A percentile compares a stretch with the other conserved stretches of the same genome.
Conservation (phyloP, 2,113 vertebrate genomes). For the Tychaedon coryphoeus region DNA sequence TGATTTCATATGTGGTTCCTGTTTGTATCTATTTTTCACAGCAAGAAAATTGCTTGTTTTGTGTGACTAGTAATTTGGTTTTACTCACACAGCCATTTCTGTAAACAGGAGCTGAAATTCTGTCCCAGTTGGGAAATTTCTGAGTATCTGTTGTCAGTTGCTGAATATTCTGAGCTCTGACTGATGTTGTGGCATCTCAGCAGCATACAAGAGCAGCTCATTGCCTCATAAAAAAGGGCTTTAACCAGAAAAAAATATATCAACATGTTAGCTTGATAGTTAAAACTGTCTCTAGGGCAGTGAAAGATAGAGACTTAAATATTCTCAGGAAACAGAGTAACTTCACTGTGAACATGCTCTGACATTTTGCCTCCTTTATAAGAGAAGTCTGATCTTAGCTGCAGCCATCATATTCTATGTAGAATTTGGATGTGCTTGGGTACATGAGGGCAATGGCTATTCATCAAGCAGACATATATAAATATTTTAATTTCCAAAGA, state of each 20-base stretch:
- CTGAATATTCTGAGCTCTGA: conserved; percentile 5
- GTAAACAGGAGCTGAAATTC: conserved; percentile 10
- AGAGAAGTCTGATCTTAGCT: neutral
- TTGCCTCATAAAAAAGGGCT: neutral
- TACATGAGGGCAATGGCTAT: neutral
- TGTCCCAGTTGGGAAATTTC: neutral
- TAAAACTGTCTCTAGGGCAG: neutral
- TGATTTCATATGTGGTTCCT: neutral
- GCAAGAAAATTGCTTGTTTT: neutral
- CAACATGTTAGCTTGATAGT: neutral
- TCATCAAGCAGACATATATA: neutral
- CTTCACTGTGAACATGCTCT: neutral
- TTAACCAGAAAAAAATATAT: neutral
- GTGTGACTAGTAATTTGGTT: neutral
- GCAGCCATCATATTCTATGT: neutral
- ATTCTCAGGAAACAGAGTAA: neutral
- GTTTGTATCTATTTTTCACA: conserved; percentile 14
- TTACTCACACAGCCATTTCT: neutral
- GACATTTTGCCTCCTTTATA: neutral
- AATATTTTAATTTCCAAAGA: neutral
- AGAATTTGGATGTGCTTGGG: neutral
- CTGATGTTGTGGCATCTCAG: neutral
- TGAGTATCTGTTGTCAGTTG: neutral
- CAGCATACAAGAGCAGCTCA: neutral
- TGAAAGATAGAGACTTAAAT: neutral